A percentile compares a stretch with the other conserved stretches of the same genome.
Conservation (phyloP, 2,888 invertebrate species). For the Pseudococcus viburni region DNA sequence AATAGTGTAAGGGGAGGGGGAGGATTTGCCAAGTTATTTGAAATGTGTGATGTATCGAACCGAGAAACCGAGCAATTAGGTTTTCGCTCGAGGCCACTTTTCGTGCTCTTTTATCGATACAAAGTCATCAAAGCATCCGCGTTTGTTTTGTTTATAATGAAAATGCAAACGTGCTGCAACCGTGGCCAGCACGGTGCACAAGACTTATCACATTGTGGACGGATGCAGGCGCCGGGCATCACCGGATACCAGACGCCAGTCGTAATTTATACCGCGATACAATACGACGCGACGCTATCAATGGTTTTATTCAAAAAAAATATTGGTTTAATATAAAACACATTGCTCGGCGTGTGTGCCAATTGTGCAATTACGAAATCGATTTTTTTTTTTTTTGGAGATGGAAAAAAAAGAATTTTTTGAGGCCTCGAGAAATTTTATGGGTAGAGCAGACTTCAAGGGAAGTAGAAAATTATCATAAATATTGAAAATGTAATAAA, state of each 20-base stretch:
- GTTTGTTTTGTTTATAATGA: constrained; percentile 7
- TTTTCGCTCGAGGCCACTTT: background rate
- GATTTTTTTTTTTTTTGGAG: no score
- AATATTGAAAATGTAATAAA: no score
- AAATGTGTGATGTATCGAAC: background rate
- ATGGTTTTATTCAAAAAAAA: background rate
- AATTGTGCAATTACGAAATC: background rate
- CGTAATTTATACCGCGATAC: background rate
- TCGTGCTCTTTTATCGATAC: background rate
- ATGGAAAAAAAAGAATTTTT: no score
- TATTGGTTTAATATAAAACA: background rate
- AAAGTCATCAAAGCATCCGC: background rate
- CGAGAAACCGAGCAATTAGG: background rate
- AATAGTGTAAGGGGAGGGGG: background rate
- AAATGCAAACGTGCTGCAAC: constrained; percentile 1
- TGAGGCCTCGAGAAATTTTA: no score
- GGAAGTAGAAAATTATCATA: no score
- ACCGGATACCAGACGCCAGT: constrained; percentile 27
- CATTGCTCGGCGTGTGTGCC: background rate
- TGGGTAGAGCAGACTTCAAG: no score
- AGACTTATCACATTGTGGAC: constrained; percentile 1
- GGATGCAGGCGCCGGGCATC: constrained; percentile 27
- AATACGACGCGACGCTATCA: background rate
- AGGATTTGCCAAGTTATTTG: background rate
- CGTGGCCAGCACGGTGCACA: background rate